Percentiles rank a stretch among this genome's conserved stretches.
phyloP scores from a whole-genome alignment of 2,888 invertebrate genomes.

The Oxyteleia sp. region DNA sequence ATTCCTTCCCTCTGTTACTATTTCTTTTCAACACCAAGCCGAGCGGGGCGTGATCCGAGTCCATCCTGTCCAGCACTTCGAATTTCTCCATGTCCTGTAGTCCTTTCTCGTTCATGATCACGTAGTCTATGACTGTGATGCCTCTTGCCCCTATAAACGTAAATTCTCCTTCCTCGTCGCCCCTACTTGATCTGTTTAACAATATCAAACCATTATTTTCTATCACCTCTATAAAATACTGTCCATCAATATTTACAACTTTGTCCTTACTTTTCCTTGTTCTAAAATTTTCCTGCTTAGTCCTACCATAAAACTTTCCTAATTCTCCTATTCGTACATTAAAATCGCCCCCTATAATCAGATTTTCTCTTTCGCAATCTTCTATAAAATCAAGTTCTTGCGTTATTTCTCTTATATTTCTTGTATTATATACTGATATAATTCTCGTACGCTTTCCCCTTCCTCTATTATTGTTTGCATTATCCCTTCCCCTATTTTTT shows the following conservation, averaged over 20 bases:
- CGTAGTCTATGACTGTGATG: slow-evolving; percentile 67
- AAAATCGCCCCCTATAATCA: neutral
- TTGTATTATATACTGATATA: neutral
- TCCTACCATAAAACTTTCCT: neutral
- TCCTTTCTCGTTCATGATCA: slow-evolving; percentile 24
- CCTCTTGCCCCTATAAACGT: slow-evolving; percentile 57
- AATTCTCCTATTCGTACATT: neutral
- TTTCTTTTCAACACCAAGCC: slow-evolving; percentile 3
- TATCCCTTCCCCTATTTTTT: neutral
- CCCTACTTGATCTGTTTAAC: slow-evolving; percentile 41
- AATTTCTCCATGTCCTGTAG: slow-evolving; percentile 27
- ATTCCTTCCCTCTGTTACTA: neutral
- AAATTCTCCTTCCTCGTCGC: slow-evolving; percentile 60
- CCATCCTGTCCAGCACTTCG: slow-evolving; percentile 37
- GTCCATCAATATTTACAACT: slow-evolving; percentile 31
- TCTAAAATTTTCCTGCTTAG: neutral
- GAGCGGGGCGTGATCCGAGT: slow-evolving; percentile 66
- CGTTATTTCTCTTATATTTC: neutral
- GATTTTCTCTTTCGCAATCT: neutral
- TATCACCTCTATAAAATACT: slow-evolving; percentile 25
- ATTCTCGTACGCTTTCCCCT: neutral
- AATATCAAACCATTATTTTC: slow-evolving; percentile 32
- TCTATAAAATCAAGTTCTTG: neutral
- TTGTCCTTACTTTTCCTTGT: slow-evolving; percentile 30
- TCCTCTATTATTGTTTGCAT: neutral